Conservation (phyloP, 2,797 vertebrate genomes). For the Leptatherina wallacei region DNA sequence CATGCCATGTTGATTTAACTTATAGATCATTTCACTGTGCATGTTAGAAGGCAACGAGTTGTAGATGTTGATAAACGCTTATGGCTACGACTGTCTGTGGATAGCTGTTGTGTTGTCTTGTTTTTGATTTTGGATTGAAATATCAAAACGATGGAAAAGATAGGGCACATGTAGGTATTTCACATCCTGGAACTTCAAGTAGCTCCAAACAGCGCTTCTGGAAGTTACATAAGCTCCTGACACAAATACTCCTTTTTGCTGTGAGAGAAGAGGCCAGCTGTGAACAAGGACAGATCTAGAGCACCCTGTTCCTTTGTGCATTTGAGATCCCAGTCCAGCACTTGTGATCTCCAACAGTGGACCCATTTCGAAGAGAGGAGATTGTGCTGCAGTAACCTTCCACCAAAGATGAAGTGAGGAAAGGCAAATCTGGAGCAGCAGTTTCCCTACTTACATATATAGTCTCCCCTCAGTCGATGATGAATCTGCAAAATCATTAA, state of each 20-base stretch:
- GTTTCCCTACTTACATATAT: constrained; percentile 32
- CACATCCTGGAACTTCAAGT: constrained; percentile 43
- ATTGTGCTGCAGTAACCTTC: constrained; percentile 58
- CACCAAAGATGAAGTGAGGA: constrained; percentile 40
- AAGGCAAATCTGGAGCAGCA: constrained; percentile 52
- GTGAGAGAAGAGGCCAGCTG: constrained; percentile 75
- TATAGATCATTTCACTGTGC: not conserved
- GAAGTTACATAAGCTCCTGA: constrained; percentile 66
- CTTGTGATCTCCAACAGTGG: constrained; percentile 57
- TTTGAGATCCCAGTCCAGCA: constrained; percentile 65
- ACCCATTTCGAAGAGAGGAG: constrained; percentile 58
- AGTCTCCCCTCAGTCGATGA: constrained; percentile 23
- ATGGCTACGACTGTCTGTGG: constrained; percentile 13
- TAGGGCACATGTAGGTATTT: constrained; percentile 38
- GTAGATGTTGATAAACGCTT: constrained; percentile 26
- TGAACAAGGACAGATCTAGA: constrained; percentile 80
- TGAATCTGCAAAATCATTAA: constrained; percentile 40
- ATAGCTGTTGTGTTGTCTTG: constrained; percentile 32
- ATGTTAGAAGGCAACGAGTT: constrained; percentile 38
- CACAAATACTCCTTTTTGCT: constrained; percentile 68
- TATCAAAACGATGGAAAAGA: constrained; percentile 34
- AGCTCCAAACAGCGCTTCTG: constrained; percentile 58
- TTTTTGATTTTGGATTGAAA: constrained; percentile 28
- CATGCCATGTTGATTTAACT: constrained; percentile 27
- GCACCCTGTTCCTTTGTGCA: constrained; percentile 80